phyloP scores from a whole-genome alignment of 2,888 invertebrate genomes.

The Argynnis bischoffii region DNA sequence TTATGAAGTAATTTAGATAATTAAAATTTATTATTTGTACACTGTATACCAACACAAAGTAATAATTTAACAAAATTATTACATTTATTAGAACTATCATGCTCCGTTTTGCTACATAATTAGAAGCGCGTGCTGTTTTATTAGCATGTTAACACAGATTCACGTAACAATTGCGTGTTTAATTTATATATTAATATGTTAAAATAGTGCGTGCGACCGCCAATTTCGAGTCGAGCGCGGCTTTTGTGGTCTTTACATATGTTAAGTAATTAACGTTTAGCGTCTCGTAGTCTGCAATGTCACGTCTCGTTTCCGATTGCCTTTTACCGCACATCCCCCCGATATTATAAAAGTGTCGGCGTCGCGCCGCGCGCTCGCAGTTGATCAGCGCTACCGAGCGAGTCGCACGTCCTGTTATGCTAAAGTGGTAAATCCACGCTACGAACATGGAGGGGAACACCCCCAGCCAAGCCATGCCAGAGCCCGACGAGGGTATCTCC shows the following conservation, averaged over 20 bases:
- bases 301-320: slow-evolving; percentile 69
- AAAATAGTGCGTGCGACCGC: slow-evolving; percentile 40
- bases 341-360: slow-evolving; percentile 72
- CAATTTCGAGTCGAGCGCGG: slow-evolving; percentile 39
- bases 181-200: slow-evolving; percentile 27
- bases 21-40: neutral
- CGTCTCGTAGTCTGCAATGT: slow-evolving; percentile 70
- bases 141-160: slow-evolving; percentile 37
- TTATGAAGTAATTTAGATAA: too few species aligned
- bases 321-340: slow-evolving; percentile 75
- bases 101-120: slow-evolving; percentile 35
- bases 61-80: neutral
- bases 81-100: slow-evolving; percentile 16
- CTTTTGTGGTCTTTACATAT: slow-evolving; percentile 33
- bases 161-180: slow-evolving; percentile 38
- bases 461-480: slow-evolving; percentile 63
- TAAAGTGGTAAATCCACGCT: slow-evolving; percentile 60
- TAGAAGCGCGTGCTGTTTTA: slow-evolving; percentile 29
- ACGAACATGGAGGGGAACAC: slow-evolving; percentile 70
- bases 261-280: slow-evolving; percentile 40
- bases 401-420: slow-evolving; percentile 70
- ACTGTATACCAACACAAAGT: neutral
- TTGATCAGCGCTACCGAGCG: slow-evolving; percentile 68
- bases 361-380: slow-evolving; percentile 75
- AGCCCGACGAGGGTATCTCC: slow-evolving; percentile 74